Evolutionary conservation across 2,888 invertebrate species (phyloP).

Genomic region (Geophilus truncorum): DNA sequence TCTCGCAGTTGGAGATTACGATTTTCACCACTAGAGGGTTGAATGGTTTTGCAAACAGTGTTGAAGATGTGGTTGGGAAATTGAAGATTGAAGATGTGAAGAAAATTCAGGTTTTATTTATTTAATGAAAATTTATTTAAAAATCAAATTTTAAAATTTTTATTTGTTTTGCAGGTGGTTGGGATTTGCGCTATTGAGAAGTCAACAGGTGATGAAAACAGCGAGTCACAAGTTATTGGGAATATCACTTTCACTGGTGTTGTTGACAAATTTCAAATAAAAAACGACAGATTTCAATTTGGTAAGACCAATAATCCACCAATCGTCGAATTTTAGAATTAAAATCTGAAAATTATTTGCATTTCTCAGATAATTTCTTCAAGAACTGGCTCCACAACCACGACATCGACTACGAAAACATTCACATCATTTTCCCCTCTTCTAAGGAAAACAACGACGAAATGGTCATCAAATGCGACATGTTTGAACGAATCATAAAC

Average conservation of each 20-base stretch:
- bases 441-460: neutral
- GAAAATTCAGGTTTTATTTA: neutral
- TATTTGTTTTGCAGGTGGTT: neutral
- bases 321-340: neutral
- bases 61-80: neutral
- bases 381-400: slow-evolving; percentile 8
- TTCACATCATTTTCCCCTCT: slow-evolving; percentile 14
- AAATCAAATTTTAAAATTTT: neutral
- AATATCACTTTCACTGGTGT: neutral
- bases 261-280: neutral
- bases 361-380: slow-evolving; percentile 7
- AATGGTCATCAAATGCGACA: slow-evolving; percentile 10
- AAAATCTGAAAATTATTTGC: neutral
- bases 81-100: neutral
- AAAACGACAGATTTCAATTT: neutral
- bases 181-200: neutral
- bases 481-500: neutral
- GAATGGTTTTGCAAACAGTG: neutral
- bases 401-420: neutral
- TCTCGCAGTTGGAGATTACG: neutral
- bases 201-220: neutral
- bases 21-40: neutral
- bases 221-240: neutral
- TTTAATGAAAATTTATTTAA: neutral
- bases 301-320: neutral